A percentile compares a stretch with the other conserved stretches of the same genome.
Conservation (phyloP, 1,140 invertebrate species). For the Lordiphosa clarofinis region DNA sequence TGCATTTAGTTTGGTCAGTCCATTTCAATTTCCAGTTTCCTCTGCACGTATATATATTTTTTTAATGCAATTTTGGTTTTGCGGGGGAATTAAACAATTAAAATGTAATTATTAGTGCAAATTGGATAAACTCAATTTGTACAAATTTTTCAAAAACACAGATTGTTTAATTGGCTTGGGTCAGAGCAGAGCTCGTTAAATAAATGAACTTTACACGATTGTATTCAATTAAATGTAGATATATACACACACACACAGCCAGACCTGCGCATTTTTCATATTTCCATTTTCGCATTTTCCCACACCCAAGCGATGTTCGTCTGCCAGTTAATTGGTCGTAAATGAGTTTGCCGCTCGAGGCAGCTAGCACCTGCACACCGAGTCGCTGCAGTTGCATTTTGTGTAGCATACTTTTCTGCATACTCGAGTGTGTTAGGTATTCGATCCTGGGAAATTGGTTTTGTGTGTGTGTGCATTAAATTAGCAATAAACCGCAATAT, state of each 20-base stretch:
- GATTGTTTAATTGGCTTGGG: constrained; percentile 17
- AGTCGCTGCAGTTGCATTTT: constrained; percentile 17
- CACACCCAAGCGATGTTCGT: neutral
- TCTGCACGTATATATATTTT: too few relatives aligned
- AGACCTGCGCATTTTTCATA: constrained; percentile 10
- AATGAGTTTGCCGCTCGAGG: constrained; percentile 35
- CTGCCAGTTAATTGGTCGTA: constrained; percentile 46
- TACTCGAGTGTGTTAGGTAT: too few relatives aligned
- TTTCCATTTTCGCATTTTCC: constrained; percentile 13
- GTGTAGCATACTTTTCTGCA: constrained; percentile 54
- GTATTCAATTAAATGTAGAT: constrained; percentile 11
- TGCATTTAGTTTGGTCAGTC: too few relatives aligned
- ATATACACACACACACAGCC: constrained; percentile 1
- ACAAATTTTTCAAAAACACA: constrained; percentile 1
- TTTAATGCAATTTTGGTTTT: too few relatives aligned
- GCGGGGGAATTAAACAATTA: too few relatives aligned
- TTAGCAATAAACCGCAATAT: constrained; percentile 32
- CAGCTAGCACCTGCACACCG: neutral
- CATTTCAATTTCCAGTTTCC: too few relatives aligned
- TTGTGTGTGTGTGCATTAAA: neutral
- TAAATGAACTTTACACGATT: constrained; percentile 28
- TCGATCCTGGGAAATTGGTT: neutral
- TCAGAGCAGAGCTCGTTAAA: constrained; percentile 21
- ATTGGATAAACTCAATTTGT: too few relatives aligned
- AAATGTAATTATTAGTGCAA: too few relatives aligned